Percentiles rank a stretch among this genome's conserved stretches.
Conservation (phyloP, 2,797 vertebrate genomes). For the Myotis findleyi region DNA sequence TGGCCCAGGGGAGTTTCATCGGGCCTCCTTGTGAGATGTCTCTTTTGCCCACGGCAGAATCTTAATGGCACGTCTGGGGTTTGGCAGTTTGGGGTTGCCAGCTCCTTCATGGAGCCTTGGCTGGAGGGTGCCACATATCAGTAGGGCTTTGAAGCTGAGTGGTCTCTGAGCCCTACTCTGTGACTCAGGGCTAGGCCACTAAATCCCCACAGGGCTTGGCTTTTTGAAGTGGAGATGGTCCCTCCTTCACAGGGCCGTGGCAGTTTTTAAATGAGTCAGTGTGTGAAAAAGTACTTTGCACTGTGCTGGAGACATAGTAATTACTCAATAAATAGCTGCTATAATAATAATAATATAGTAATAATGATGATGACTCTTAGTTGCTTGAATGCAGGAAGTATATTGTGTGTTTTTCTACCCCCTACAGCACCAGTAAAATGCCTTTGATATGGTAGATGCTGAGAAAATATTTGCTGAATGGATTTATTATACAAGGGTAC, state of each 20-base stretch:
- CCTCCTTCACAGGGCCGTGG: neutral
- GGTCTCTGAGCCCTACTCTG: neutral
- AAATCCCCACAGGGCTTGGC: accelerated
- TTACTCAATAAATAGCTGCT: neutral
- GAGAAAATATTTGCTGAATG: neutral
- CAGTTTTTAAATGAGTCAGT: neutral
- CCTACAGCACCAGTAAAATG: neutral
- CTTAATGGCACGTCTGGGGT: neutral
- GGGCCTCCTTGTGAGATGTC: neutral
- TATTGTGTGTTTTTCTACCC: neutral
- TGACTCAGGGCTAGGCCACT: neutral
- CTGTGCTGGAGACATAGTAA: neutral
- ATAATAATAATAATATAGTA: neutral
- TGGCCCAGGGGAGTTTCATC: neutral
- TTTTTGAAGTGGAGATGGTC: neutral
- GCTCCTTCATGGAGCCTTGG: neutral
- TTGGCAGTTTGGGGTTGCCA: neutral
- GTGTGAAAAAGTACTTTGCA: neutral
- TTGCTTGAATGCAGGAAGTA: neutral
- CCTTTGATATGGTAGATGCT: neutral
- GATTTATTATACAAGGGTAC: neutral
- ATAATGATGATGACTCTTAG: neutral
- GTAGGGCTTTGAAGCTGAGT: neutral
- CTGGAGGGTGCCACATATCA: neutral
- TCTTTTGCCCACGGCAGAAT: neutral